Conservation (phyloP, 1,140 invertebrate species). For the Onthophagus taurus region DNA sequence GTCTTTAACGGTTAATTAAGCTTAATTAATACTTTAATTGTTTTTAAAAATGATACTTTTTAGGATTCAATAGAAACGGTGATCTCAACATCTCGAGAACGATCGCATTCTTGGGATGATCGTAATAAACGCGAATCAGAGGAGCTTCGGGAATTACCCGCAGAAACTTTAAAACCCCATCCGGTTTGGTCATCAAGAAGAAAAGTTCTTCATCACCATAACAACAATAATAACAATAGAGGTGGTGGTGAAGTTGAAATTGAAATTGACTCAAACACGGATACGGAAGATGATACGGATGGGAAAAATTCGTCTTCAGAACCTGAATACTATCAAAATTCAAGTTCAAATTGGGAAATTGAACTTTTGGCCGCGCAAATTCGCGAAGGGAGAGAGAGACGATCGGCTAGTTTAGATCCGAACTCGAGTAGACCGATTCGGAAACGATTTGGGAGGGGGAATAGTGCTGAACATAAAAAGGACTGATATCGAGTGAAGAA, state of each 20-base stretch:
- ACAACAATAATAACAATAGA: constrained; percentile 17
- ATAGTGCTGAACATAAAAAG: constrained; percentile 17
- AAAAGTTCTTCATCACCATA: constrained; percentile 28
- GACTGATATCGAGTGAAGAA: too few species aligned
- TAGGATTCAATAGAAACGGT: constrained; percentile 36
- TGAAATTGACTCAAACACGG: constrained; percentile 43
- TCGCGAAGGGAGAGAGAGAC: constrained; percentile 26
- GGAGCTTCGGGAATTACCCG: constrained; percentile 46
- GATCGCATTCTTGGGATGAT: constrained; percentile 47
- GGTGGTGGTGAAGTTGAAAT: constrained; percentile 39
- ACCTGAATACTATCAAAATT: constrained; percentile 28
- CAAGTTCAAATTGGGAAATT: constrained; percentile 33
- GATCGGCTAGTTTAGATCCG: constrained; percentile 33
- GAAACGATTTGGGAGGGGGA: constrained; percentile 15
- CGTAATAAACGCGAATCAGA: constrained; percentile 47
- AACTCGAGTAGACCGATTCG: constrained; percentile 18
- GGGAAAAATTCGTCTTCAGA: constrained; percentile 21
- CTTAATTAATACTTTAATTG: background rate
- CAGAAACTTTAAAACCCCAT: constrained; percentile 37
- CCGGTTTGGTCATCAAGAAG: constrained; percentile 28
- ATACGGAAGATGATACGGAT: constrained; percentile 23
- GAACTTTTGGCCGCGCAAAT: constrained; percentile 33
- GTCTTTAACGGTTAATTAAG: constrained; percentile 44
- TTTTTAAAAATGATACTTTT: constrained; percentile 16
- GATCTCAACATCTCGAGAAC: constrained; percentile 29